Evolutionary conservation across 2,113 vertebrate species (phyloP), one percentile per base, ranked within the genome.

Genomic region (Macquaria ambigua): DNA sequence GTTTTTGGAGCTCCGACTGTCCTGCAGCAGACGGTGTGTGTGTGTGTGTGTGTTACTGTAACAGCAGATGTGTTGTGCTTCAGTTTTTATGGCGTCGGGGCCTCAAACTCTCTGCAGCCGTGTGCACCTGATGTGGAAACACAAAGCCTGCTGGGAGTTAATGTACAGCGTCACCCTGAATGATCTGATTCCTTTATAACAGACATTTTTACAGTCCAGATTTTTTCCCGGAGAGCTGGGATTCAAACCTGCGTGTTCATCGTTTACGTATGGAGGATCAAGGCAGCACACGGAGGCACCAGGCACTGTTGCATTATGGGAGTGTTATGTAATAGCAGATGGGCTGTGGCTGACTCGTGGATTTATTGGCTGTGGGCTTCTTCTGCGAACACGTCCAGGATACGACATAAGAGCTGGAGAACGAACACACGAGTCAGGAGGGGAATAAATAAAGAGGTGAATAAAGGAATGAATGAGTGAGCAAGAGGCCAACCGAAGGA

Each of bases 311-410:
- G 81, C 81, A 88, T 86, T 82, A n/a, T 82, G 72, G 81, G 78
- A 87, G 23, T 8, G 75, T 90, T 90, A 88, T 74, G 59, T 86
- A 86, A 90, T 3, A 84, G 82, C 87, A 81, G 69, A 75, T 77
- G 86, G 81, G 71, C 16, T 62, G 77, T 6, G 69, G 56, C 84
- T 83, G 79, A 85, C 52, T 84, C 72, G 1, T 81, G 76, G 77
- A 83, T 87, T 85, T 85, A 87, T 62, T 73, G 79, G 74, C 82
- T 74, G 75, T n/a, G 39, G 78, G 43, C 31, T 10, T 79, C 41
- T 87, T 67, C 43, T 78, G 61, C 10, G 74, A 79, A 79, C 50
- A 73, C 12, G 9, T 73, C 34, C 34, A 59, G 48, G 71, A 7
- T 3, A 15, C 0, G 3, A 62, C 6, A 39, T 1, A 10, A 48